Percentiles rank a stretch among this genome's conserved stretches.
These are phyloP conservation scores for Suricata suricatta DNA, from an alignment of 2,113 vertebrate genomes.

Conservation along the genomic window DNA sequence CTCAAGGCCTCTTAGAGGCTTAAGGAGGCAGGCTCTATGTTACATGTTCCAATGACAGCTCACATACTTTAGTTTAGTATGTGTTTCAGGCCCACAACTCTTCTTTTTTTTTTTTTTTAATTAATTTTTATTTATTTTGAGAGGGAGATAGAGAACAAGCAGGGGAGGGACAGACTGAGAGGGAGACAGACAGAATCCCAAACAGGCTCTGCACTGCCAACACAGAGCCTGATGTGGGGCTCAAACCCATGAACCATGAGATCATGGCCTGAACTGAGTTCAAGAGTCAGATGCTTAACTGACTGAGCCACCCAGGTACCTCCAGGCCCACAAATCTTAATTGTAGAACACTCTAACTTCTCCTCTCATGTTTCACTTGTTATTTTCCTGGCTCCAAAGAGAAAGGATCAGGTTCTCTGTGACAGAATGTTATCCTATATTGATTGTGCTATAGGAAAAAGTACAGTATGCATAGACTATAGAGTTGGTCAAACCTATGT, in stretches of 20 bases:
- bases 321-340: background rate
- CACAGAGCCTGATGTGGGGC: no score
- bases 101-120: no score
- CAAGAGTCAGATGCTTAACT: no score
- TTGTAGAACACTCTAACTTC: background rate
- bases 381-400: background rate
- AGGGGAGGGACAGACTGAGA: no score
- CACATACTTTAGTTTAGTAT: background rate
- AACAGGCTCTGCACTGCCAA: no score
- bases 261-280: no score
- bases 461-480: background rate
- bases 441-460: background rate
- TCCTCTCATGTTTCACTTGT: background rate
- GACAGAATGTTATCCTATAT: background rate
- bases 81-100: background rate
- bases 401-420: background rate
- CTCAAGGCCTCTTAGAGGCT: background rate
- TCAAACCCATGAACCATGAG: no score
- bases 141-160: no score
- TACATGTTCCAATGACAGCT: background rate
- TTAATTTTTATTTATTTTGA: no score
- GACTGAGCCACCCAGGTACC: no score
- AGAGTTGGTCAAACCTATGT: background rate
- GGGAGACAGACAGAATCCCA: no score
- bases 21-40: background rate